Percentiles rank a stretch among this genome's conserved stretches.
Evolutionary conservation across 2,888 invertebrate species (phyloP).

Genomic region (Cryptus viduatorius): DNA sequence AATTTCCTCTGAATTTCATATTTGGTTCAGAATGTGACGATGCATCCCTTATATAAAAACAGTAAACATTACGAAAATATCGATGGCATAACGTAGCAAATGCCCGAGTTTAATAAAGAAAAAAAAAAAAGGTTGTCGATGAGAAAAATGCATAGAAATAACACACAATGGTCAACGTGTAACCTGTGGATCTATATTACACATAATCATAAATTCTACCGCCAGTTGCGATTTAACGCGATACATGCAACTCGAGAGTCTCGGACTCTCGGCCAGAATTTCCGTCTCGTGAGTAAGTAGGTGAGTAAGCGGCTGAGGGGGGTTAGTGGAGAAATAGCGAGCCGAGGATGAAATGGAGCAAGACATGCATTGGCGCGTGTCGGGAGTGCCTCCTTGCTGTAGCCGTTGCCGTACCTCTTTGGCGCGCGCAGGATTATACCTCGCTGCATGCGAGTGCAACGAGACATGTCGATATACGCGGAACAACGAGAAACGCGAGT

Average conservation of each 20-base stretch:
- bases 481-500: conserved; percentile 15
- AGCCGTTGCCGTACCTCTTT: neutral
- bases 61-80: too few relatives aligned
- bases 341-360: conserved; percentile 83
- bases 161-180: neutral
- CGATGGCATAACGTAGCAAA: too few relatives aligned
- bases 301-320: conserved; percentile 80
- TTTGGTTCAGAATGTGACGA: too few relatives aligned
- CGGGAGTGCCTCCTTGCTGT: conserved; percentile 80
- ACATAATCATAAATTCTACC: neutral
- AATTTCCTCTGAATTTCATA: too few relatives aligned
- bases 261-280: conserved; percentile 77
- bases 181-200: neutral
- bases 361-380: conserved; percentile 84
- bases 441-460: conserved; percentile 44
- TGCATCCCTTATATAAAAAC: too few relatives aligned
- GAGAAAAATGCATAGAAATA: neutral
- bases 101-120: neutral
- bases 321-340: conserved; percentile 74
- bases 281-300: conserved; percentile 83
- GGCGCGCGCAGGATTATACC: conserved; percentile 16
- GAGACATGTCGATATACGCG: conserved; percentile 15
- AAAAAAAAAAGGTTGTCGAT: neutral
- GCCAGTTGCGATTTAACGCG: conserved; percentile 22
- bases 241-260: conserved; percentile 38